These are phyloP conservation scores for Drosophila fulvimacula DNA, from an alignment of 2,888 invertebrate genomes.

Conservation along the genomic window DNA sequence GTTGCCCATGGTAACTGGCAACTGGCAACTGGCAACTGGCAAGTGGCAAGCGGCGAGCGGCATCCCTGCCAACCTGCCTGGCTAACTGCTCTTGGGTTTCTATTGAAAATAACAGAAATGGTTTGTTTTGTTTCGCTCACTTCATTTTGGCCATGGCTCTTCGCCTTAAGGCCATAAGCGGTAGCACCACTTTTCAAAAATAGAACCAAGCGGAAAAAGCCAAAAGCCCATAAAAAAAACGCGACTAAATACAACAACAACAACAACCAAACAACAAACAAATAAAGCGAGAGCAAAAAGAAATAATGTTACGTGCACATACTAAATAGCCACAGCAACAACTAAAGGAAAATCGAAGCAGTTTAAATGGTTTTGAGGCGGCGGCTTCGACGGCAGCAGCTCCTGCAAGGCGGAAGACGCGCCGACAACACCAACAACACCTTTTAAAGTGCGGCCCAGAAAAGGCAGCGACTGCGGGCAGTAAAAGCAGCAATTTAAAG, in stretches of 20 bases:
- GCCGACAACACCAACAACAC: constrained; percentile 46
- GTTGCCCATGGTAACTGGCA: constrained; percentile 21
- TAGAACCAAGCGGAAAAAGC: constrained; percentile 76
- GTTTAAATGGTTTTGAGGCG: constrained; percentile 23
- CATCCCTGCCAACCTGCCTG: constrained; percentile 9
- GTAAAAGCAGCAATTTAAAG: constrained; percentile 78
- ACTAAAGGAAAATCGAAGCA: constrained; percentile 30
- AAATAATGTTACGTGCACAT: constrained; percentile 66
- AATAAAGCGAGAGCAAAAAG: not conserved
- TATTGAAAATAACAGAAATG: constrained; percentile 65
- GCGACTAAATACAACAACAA: constrained; percentile 27
- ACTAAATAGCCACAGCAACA: constrained; percentile 57
- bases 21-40: not conserved
- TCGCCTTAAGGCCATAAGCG: constrained; percentile 59
- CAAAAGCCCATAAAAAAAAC: constrained; percentile 76
- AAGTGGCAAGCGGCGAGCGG: not conserved
- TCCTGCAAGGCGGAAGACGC: constrained; percentile 67
- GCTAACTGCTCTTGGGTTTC: constrained; percentile 61
- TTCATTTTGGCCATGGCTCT: constrained; percentile 40
- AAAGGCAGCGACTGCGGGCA: constrained; percentile 57
- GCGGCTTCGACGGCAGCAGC: constrained; percentile 11
- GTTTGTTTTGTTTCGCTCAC: constrained; percentile 35
- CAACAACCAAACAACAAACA: not conserved
- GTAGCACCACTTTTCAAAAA: constrained; percentile 59
- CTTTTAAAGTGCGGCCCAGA: constrained; percentile 74